These are phyloP conservation scores for Drosophila nebulosa DNA, from an alignment of 1,140 invertebrate species.

Conservation along the genomic window DNA sequence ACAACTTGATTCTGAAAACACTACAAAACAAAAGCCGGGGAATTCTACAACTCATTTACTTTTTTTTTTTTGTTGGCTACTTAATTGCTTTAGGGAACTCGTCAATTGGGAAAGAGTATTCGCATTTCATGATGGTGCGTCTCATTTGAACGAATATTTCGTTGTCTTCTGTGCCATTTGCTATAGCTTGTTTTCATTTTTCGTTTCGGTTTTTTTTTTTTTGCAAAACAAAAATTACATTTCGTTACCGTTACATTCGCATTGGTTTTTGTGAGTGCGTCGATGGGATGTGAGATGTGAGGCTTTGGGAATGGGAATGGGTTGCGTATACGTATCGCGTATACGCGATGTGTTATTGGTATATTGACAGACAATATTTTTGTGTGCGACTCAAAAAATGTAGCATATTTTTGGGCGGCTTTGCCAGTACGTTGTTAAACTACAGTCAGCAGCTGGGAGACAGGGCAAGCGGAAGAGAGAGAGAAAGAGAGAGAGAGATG, in stretches of 20 bases:
- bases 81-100: too few relatives aligned
- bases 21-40: too few relatives aligned
- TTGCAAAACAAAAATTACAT: slow-evolving; percentile 67
- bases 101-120: background rate
- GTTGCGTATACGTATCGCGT: slow-evolving; percentile 15
- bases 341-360: slow-evolving; percentile 25
- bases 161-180: background rate
- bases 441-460: slow-evolving; percentile 45
- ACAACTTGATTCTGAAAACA: too few relatives aligned
- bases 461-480: background rate
- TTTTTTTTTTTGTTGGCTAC: too few relatives aligned
- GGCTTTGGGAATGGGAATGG: background rate
- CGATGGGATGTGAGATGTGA: slow-evolving; percentile 5
- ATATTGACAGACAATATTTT: slow-evolving; percentile 74
- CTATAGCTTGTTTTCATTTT: slow-evolving; percentile 7
- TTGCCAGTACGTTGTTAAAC: slow-evolving; percentile 40
- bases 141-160: background rate
- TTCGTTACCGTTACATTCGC: slow-evolving; percentile 41
- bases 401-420: slow-evolving; percentile 59
- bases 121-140: background rate
- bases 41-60: too few relatives aligned
- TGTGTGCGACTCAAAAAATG: slow-evolving; percentile 56
- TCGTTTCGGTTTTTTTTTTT: slow-evolving; percentile 4
- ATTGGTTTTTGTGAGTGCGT: slow-evolving; percentile 22
- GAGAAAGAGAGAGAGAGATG: background rate